Evolutionary conservation across 2,888 invertebrate genomes (phyloP).

Genomic region (Drosophila stalkeri): DNA sequence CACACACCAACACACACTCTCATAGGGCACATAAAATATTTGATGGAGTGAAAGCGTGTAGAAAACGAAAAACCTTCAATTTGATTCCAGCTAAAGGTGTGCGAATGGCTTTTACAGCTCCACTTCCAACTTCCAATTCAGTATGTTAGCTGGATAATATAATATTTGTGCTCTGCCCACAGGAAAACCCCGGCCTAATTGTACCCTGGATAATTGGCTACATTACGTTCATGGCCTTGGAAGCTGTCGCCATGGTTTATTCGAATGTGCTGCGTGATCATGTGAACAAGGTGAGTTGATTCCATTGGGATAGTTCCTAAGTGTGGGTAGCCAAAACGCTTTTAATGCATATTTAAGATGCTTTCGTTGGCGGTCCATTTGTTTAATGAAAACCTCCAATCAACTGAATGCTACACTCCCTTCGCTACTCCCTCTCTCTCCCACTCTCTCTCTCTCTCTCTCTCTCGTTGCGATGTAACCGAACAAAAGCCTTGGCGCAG

Average conservation of each 20-base stretch:
- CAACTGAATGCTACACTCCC: not conserved
- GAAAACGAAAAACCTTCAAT: slow-evolving; percentile 65
- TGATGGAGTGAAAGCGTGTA: slow-evolving; percentile 35
- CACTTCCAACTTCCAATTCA: not conserved
- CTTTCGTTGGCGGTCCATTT: slow-evolving; percentile 53
- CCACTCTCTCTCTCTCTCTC: too few relatives aligned
- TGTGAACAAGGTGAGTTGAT: slow-evolving; percentile 89
- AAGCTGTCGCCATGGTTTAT: slow-evolving; percentile 93
- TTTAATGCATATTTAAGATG: slow-evolving; percentile 66
- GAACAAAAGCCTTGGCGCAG: slow-evolving; percentile 40
- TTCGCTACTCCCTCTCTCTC: too few relatives aligned
- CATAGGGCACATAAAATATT: slow-evolving; percentile 46
- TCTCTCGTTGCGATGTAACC: not conserved
- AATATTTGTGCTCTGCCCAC: slow-evolving; percentile 49
- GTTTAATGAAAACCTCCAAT: slow-evolving; percentile 58
- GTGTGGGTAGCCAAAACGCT: slow-evolving; percentile 38
- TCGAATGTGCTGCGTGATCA: slow-evolving; percentile 93
- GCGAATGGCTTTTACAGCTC: slow-evolving; percentile 37
- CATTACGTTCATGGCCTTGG: slow-evolving; percentile 92
- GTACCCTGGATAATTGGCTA: slow-evolving; percentile 93
- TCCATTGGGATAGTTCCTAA: slow-evolving; percentile 16
- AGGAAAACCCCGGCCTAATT: slow-evolving; percentile 91
- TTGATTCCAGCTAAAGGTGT: slow-evolving; percentile 51
- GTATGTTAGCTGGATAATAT: slow-evolving; percentile 16
- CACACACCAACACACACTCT: slow-evolving; percentile 22